Conservation (phyloP, 1,140 invertebrate species). For the Tribolium madens region DNA sequence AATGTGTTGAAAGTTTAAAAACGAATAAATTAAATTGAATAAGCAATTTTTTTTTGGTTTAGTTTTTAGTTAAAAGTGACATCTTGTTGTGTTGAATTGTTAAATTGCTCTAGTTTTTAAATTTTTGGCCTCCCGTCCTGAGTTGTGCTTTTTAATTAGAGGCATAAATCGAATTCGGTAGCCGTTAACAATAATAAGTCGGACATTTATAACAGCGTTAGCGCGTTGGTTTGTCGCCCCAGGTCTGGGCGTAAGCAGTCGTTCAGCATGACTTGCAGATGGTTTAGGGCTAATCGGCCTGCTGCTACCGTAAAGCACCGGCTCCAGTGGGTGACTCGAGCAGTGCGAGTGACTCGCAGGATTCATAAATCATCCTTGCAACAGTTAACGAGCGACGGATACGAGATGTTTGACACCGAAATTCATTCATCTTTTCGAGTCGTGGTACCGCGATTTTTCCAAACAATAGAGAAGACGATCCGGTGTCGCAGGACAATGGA, state of each 20-base stretch:
- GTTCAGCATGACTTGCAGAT: slow-evolving; percentile 50
- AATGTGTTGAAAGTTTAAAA: too few relatives aligned
- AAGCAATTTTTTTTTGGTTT: too few relatives aligned
- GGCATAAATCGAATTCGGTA: slow-evolving; percentile 30
- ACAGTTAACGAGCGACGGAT: slow-evolving; percentile 48
- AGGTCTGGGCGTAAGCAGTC: slow-evolving; percentile 35
- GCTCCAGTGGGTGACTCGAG: slow-evolving; percentile 41
- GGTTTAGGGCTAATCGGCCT: slow-evolving; percentile 49
- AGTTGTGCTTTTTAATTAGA: slow-evolving; percentile 3
- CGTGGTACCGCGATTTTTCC: not conserved
- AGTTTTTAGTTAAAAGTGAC: too few relatives aligned
- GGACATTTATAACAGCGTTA: slow-evolving; percentile 38
- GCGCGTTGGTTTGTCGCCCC: slow-evolving; percentile 44
- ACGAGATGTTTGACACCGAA: slow-evolving; percentile 13
- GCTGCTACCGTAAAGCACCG: slow-evolving; percentile 44
- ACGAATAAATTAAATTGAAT: too few relatives aligned
- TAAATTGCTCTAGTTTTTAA: not conserved
- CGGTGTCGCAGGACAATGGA: slow-evolving; percentile 55
- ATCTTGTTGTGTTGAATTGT: too few relatives aligned
- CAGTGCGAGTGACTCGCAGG: slow-evolving; percentile 46
- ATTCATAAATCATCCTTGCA: slow-evolving; percentile 49
- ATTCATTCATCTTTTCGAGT: slow-evolving; percentile 23
- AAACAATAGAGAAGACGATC: slow-evolving; percentile 42
- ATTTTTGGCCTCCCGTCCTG: too few relatives aligned
- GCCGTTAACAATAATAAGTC: slow-evolving; percentile 34